Conservation (phyloP, 2,888 invertebrate species). For the Nemapogon koenigi region DNA sequence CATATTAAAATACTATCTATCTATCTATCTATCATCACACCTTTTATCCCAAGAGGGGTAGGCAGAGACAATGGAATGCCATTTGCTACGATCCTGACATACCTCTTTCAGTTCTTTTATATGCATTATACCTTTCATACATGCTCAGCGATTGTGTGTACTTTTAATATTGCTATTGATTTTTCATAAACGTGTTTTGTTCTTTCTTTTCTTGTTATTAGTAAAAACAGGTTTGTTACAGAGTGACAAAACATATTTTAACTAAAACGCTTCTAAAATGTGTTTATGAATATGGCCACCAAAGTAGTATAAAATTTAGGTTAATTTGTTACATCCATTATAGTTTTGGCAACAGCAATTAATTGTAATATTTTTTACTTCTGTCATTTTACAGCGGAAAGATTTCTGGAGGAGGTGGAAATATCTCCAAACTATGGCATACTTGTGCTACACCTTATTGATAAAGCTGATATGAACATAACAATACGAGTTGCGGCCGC, state of each 20-base stretch:
- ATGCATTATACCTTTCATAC: no score
- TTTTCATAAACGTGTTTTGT: no score
- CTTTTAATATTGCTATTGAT: no score
- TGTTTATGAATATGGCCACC: background rate
- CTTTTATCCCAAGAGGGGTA: no score
- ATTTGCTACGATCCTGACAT: no score
- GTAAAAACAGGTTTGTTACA: background rate
- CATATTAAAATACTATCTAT: no score
- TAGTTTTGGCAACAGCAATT: no score
- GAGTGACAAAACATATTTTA: background rate
- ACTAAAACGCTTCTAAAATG: background rate
- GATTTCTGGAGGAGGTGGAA: constrained; percentile 89
- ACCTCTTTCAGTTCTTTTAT: no score
- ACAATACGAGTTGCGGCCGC: constrained; percentile 89
- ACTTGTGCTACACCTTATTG: constrained; percentile 83
- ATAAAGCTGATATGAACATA: constrained; percentile 79
- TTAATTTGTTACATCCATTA: no score
- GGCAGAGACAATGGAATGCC: no score
- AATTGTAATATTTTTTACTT: background rate
- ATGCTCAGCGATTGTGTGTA: no score
- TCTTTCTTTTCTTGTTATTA: background rate
- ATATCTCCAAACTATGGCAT: constrained; percentile 90
- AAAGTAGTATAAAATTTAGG: background rate
- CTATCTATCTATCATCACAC: no score
- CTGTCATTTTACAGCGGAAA: constrained; percentile 75